Conservation (phyloP, 2,113 vertebrate species). For the Ophiodon elongatus region DNA sequence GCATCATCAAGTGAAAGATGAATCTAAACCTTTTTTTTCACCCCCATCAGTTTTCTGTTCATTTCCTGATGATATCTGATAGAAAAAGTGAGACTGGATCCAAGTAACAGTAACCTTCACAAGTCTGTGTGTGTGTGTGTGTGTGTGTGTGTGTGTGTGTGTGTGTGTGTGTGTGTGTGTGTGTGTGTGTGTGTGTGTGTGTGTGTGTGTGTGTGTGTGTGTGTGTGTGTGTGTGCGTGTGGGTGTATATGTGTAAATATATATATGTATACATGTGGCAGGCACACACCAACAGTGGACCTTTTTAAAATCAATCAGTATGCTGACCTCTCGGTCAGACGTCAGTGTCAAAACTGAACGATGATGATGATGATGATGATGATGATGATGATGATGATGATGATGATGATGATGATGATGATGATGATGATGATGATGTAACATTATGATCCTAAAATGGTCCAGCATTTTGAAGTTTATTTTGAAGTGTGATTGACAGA, state of each 20-base stretch:
- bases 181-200: conserved; percentile 78
- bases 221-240: conserved; percentile 60
- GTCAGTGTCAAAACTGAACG: conserved; percentile 62
- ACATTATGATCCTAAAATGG: conserved; percentile 50
- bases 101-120: conserved; percentile 73
- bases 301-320: conserved; percentile 79
- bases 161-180: conserved; percentile 74
- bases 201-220: conserved; percentile 66
- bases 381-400: conserved; percentile 40
- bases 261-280: conserved; percentile 84
- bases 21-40: conserved; percentile 58
- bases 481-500: conserved; percentile 45
- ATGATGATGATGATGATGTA: conserved; percentile 41
- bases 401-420: conserved; percentile 39
- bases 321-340: conserved; percentile 71
- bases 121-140: conserved; percentile 71
- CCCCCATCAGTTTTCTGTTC: conserved; percentile 50
- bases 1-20: conserved; percentile 72
- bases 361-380: conserved; percentile 41
- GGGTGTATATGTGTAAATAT: conserved; percentile 81
- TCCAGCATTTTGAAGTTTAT: conserved; percentile 48
- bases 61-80: conserved; percentile 68
- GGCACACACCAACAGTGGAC: conserved; percentile 82
- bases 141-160: conserved; percentile 65
- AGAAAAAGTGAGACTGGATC: conserved; percentile 71